Base-by-base conservation (phyloP, 1,140 invertebrate species). In the Nylanderia fulva region DNA sequence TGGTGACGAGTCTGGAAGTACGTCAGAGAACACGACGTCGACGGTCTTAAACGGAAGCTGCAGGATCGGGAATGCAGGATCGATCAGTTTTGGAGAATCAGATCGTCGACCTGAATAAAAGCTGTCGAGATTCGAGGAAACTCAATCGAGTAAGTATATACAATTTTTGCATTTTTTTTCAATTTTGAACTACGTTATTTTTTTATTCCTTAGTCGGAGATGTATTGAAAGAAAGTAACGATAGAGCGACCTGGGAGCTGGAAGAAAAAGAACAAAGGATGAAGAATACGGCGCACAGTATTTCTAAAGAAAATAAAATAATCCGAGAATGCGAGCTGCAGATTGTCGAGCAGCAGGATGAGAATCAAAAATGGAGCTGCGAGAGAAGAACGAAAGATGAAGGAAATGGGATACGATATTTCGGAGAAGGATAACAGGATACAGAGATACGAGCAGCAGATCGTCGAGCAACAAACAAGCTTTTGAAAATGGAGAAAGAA, bases 1-100 rank as follows among this genome's bases (percentile, higher is more conserved):
- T 93, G 93, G 93, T 94, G 3, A 93, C 92, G 2, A 90, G 90
- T 68, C 48, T 94, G 33, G 94, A 94, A 33, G 4, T 94, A 94
- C 24, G 93, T 94, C 11, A 94, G 91, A 4, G 74, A 93, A 29
- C 92, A 94, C 15, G 91, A 94, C 29, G 90, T 94, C 6, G 92
- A 94, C 42, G 90, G 92, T 0, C 69, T 94, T 7, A 93, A 93
- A 68, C 92, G 91, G 21, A 93, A 93, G 60, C 61, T 94, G 5
- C 90, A 92, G 21, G 93, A 94, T 75, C 90, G 93, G 0, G 93
- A 94, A 58, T 92, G 92, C 56, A 91, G 89, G 63, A 86, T 94
- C 52, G 90, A 93, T 24, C 91, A 94, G n/a, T 83, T n/a, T n/a
- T 94, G n/a, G 87, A 93, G 18, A 85, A 48, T 3, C 77, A 86